Conservation (phyloP, 1,140 invertebrate genomes). For the Hydropsyche tenuis region DNA sequence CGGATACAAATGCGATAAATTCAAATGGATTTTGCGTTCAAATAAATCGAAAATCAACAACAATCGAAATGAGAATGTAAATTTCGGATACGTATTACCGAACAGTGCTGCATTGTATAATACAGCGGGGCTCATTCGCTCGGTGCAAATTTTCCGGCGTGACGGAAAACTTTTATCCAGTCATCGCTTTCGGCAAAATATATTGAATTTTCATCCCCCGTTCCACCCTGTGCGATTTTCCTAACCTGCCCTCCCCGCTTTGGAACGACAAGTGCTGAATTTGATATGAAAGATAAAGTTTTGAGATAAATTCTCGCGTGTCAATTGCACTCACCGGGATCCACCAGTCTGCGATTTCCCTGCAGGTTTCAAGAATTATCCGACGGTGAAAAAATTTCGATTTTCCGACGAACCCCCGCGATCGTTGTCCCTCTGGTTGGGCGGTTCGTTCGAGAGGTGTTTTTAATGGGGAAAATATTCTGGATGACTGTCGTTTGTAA, state of each 20-base stretch:
- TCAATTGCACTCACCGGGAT: constrained; percentile 47
- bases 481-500: too few species aligned
- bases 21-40: too few species aligned
- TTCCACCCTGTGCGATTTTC: background rate
- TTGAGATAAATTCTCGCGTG: constrained; percentile 49
- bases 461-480: too few species aligned
- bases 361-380: background rate
- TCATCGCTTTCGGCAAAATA: constrained; percentile 20
- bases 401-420: background rate
- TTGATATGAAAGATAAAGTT: constrained; percentile 51
- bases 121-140: too few species aligned
- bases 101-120: too few species aligned
- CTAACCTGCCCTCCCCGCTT: background rate
- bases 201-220: too few species aligned
- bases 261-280: constrained; percentile 43
- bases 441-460: too few species aligned
- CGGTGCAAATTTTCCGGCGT: constrained; percentile 14
- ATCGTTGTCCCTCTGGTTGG: too few species aligned
- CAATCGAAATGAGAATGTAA: too few species aligned
- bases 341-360: constrained; percentile 3
- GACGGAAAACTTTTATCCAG: constrained; percentile 34
- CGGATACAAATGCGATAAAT: too few species aligned
- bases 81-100: too few species aligned
- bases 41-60: too few species aligned
- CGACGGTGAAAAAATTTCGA: background rate